Evolutionary conservation across 1,140 invertebrate species (phyloP).

Genomic region (Meteorus sp.): DNA sequence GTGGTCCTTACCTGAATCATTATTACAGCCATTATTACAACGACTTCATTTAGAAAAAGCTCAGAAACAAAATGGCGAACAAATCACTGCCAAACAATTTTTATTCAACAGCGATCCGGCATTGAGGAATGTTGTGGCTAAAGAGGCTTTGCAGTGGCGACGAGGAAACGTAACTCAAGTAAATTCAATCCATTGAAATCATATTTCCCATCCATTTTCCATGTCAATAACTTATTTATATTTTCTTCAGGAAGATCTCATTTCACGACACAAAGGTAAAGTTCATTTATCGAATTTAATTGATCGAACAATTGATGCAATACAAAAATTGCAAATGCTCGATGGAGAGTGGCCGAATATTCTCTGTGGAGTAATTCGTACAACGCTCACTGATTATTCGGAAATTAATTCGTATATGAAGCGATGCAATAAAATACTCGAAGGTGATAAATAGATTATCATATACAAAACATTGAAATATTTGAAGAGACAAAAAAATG

Average conservation of each 20-base stretch:
- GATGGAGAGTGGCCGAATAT: constrained; percentile 75
- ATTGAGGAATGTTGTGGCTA: constrained; percentile 77
- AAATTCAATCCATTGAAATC: too few relatives aligned
- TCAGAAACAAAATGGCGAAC: constrained; percentile 52
- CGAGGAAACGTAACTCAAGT: constrained; percentile 64
- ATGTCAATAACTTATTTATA: constrained; percentile 4
- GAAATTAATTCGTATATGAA: constrained; percentile 78
- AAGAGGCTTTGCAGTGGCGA: constrained; percentile 83
- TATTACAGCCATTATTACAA: constrained; percentile 72
- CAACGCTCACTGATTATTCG: constrained; percentile 75
- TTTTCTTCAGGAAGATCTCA: constrained; percentile 67
- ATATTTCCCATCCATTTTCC: too few relatives aligned
- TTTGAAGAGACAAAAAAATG: background rate
- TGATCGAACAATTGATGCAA: constrained; percentile 71
- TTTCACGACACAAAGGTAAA: constrained; percentile 71
- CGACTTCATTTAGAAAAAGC: constrained; percentile 62
- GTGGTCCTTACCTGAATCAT: constrained; percentile 73
- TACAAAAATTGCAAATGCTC: constrained; percentile 72
- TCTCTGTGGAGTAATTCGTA: constrained; percentile 72
- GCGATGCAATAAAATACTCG: constrained; percentile 41
- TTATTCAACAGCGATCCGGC: constrained; percentile 73
- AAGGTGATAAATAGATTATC: constrained; percentile 39
- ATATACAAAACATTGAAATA: too few relatives aligned
- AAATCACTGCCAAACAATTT: constrained; percentile 70
- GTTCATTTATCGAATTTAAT: constrained; percentile 69